These are phyloP conservation scores for Hycleus phaleratus DNA, from an alignment of 1,140 invertebrate genomes.

Conservation along the genomic window DNA sequence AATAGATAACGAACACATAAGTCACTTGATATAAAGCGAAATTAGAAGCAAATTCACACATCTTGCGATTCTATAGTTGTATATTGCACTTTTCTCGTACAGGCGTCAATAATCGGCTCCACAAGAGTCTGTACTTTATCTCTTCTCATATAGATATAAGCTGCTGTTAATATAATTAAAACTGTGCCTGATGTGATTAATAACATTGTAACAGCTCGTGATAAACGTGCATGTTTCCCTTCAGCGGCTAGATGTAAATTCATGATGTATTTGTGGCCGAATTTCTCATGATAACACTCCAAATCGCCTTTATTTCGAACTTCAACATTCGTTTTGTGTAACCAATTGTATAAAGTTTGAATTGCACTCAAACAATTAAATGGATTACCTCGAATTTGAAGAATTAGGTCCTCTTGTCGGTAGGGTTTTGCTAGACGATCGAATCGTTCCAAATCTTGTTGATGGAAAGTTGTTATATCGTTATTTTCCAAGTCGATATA, in stretches of 20 bases:
- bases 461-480: conserved; percentile 52
- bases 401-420: conserved; percentile 49
- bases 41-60: conserved; percentile 20
- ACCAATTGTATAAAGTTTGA: conserved; percentile 55
- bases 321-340: conserved; percentile 52
- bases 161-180: conserved; percentile 46
- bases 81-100: conserved; percentile 64
- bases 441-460: conserved; percentile 51
- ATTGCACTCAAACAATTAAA: conserved; percentile 60
- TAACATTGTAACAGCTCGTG: conserved; percentile 47
- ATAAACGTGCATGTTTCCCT: conserved; percentile 34
- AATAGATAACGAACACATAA: too few relatives aligned
- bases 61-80: conserved; percentile 54
- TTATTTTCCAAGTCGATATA: conserved; percentile 67
- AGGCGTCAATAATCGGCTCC: conserved; percentile 55
- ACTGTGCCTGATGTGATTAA: conserved; percentile 50
- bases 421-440: conserved; percentile 48
- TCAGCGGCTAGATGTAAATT: conserved; percentile 40
- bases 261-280: conserved; percentile 36
- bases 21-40: too few relatives aligned
- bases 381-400: conserved; percentile 62
- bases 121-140: conserved; percentile 50
- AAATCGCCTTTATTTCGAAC: conserved; percentile 52
- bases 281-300: conserved; percentile 42
- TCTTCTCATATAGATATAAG: conserved; percentile 54